These are phyloP conservation scores for Drosophila kikkawai DNA, from an alignment of 1,140 invertebrate genomes.

Conservation along the genomic window DNA sequence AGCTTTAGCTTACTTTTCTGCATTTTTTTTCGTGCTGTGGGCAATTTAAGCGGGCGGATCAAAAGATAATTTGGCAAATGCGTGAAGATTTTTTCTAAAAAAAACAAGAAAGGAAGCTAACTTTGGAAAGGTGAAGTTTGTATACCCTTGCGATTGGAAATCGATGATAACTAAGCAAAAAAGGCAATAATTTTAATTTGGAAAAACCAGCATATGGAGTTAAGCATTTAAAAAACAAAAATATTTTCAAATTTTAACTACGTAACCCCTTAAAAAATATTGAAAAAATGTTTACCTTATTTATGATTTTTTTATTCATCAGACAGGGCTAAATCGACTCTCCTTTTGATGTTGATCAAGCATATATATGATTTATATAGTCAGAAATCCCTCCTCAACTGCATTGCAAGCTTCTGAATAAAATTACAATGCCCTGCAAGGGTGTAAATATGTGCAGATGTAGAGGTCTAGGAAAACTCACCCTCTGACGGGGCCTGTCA, in stretches of 20 bases:
- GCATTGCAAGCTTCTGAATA: not conserved
- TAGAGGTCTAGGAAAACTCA: conserved; percentile 22
- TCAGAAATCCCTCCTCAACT: not conserved
- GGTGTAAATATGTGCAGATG: not conserved
- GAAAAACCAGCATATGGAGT: not conserved
- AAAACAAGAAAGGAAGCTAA: not conserved
- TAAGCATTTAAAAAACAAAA: too few relatives aligned
- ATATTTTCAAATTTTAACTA: too few relatives aligned
- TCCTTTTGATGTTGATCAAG: not conserved
- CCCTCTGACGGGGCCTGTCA: conserved; percentile 72
- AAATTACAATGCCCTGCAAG: not conserved
- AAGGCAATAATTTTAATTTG: not conserved
- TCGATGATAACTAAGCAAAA: not conserved
- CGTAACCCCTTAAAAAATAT: not conserved
- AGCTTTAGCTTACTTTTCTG: not conserved
- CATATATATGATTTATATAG: not conserved
- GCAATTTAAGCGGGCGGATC: conserved; percentile 79
- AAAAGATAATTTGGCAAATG: conserved; percentile 85
- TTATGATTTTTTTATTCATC: not conserved
- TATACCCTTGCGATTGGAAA: not conserved
- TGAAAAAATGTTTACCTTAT: not conserved
- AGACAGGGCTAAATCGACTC: not conserved
- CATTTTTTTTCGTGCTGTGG: conserved; percentile 15
- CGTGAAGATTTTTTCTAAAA: conserved; percentile 80
- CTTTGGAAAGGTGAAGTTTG: not conserved